Conservation (phyloP, 2,888 invertebrate species). For the Poecilus cupreus region DNA sequence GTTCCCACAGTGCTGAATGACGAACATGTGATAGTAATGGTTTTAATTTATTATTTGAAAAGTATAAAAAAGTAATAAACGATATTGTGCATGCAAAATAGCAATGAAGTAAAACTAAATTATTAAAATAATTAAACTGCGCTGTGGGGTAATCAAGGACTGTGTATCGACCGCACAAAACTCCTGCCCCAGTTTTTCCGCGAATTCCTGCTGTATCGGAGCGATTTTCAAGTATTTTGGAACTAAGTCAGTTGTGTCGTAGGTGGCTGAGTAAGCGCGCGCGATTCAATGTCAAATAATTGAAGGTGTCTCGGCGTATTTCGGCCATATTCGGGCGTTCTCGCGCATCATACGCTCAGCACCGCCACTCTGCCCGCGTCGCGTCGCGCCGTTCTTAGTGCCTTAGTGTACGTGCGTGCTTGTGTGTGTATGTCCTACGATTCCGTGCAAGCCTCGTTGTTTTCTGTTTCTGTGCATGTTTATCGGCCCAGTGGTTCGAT, state of each 20-base stretch:
- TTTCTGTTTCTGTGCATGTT: constrained; percentile 20
- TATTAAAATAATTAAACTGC: not conserved
- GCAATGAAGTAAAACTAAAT: constrained; percentile 7
- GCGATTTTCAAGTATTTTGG: not conserved
- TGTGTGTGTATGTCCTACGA: constrained; percentile 37
- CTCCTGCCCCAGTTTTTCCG: not conserved
- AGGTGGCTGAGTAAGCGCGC: constrained; percentile 28
- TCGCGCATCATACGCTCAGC: constrained; percentile 54
- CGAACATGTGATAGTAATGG: not conserved
- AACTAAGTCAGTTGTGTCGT: constrained; percentile 10
- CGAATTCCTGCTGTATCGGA: not conserved
- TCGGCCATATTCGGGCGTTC: constrained; percentile 56
- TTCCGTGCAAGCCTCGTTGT: not conserved
- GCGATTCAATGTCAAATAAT: constrained; percentile 56
- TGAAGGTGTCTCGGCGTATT: constrained; percentile 55
- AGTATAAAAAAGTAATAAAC: constrained; percentile 8
- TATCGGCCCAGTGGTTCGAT: constrained; percentile 16
- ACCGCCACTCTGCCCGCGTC: constrained; percentile 6
- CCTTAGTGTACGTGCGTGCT: constrained; percentile 39
- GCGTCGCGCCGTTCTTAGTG: constrained; percentile 25
- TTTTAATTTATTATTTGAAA: too few species aligned
- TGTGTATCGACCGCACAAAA: not conserved
- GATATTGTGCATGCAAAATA: constrained; percentile 14
- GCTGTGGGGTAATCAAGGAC: not conserved
- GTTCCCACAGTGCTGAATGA: not conserved